Evolutionary conservation across 2,797 vertebrate genomes (phyloP), one percentile per base, ranked within the genome.

Genomic region (Phalloptychus januarius): DNA sequence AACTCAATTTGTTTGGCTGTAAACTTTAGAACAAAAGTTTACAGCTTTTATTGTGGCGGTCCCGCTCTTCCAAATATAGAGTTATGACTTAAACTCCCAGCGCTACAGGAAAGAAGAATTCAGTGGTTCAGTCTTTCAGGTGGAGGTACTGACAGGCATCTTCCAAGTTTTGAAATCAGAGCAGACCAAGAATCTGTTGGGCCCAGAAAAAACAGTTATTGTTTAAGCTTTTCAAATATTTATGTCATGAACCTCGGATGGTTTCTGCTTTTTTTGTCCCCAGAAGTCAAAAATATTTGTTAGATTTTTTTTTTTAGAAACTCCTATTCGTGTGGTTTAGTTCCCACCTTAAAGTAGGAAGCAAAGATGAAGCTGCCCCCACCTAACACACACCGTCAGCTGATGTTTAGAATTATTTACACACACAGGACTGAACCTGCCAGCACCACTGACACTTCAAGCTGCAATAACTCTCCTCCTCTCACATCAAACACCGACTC

Each of bases 401-500:
- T 36, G 8, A 36, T 63, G 31, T 63, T 63, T 63, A 33, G 58
- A 63, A 36, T 63, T 63, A 18, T 63, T 63, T 63, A 36, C 31
- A 63, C 58, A 63, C 58, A 36, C 58, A 36, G 36, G 18, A 31
- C 79, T 71, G 79, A 52, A 54, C 76, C 75, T 82, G 85, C 58
- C 16, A 63, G 16, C 8, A 63, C 58, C 56, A 63, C 10, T 36
- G 58, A 63, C 58, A 63, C 18, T 36, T 63, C 31, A 63, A 63
- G 12, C 16, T 5, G 58, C 7, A 63, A 63, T 36, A 63, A 63
- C 58, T 63, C 15, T 2, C 58, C 58, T 63, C 31, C 31, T 63
- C 31, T 63, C 58, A 63, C 58, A 36, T 63, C 72, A 83, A 79
- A 81, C 67, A 48, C 58, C 10, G 36, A 79, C 79, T 75, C 36